Conservation (phyloP, 2,888 invertebrate genomes). For the Tenthredo mesomela region DNA sequence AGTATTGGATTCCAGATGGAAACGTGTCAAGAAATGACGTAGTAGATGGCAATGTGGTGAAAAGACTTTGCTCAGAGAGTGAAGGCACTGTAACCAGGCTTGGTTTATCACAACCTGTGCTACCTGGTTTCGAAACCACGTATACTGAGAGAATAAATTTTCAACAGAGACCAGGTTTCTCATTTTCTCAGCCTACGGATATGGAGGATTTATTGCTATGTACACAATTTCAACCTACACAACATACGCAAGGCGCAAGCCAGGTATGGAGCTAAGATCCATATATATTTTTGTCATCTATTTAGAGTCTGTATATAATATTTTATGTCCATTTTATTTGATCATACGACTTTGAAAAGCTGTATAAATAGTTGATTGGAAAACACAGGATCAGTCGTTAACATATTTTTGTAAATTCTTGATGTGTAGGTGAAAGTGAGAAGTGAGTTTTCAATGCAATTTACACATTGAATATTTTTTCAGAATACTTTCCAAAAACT, state of each 20-base stretch:
- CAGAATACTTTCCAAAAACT: slow-evolving; percentile 88
- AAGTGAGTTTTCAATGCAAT: not conserved
- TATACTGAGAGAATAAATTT: slow-evolving; percentile 65
- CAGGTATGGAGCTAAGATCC: slow-evolving; percentile 63
- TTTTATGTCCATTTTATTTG: not conserved
- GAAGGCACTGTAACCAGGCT: slow-evolving; percentile 65
- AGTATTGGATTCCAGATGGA: slow-evolving; percentile 58
- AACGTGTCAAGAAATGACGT: slow-evolving; percentile 57
- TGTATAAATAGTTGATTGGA: slow-evolving; percentile 48
- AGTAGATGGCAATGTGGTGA: slow-evolving; percentile 61
- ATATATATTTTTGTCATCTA: not conserved
- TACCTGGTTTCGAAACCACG: slow-evolving; percentile 65
- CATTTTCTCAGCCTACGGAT: slow-evolving; percentile 93
- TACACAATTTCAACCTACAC: slow-evolving; percentile 84
- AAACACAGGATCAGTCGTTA: slow-evolving; percentile 8
- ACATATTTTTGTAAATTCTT: slow-evolving; percentile 16
- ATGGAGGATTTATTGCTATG: slow-evolving; percentile 90
- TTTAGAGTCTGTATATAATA: not conserved
- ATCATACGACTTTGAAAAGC: slow-evolving; percentile 54
- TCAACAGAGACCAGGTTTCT: slow-evolving; percentile 79
- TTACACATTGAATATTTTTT: slow-evolving; percentile 9
- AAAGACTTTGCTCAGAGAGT: slow-evolving; percentile 52
- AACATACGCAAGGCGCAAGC: slow-evolving; percentile 74
- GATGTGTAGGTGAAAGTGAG: not conserved
- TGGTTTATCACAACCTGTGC: slow-evolving; percentile 77